Evolutionary conservation across 2,888 invertebrate species (phyloP), one percentile per base, ranked within the genome.

Genomic region (Meganola albula): DNA sequence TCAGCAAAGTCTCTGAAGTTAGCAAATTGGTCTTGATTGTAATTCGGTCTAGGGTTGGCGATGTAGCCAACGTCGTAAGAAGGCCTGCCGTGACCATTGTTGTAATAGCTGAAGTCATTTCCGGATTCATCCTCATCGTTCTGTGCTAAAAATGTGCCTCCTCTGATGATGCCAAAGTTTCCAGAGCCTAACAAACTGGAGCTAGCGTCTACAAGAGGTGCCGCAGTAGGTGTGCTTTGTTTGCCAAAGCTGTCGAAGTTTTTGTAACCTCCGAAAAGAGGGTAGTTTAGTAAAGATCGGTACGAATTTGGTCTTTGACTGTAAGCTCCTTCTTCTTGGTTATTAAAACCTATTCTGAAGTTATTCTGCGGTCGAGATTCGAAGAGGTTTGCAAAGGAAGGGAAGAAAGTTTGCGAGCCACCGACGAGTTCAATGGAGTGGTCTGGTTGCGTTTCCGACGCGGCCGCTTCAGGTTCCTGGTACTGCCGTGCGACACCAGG

Each of bases 1-100:
- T 96, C 96, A 1, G 96, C 95, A 60, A 96, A 96, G 66, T 96
- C 96, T 56, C 94, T 89, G 79, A 96, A 96, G 64, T 95, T 94
- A 3, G 94, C 94, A 61, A 96, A 95, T 61, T 95, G 95, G 58
- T 95, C 94, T 36, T 92, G 90, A 12, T 92, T 90, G 49, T 92
- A 91, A 29, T 92, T 92, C 3, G 91, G 91, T 58, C 91, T 89
- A 0, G 93, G 92, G 58, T 94, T 93, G 1, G 89, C 88, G 18
- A 89, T 87, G 47, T 89, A 88, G 12, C 85, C 82, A 13, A 87
- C 80, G 44, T 89, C 89, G 30, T 75, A 79, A 0, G 90, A 89
- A 0, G 93, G 91, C 26, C 93, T 88, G 9, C 92, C 92, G 33
- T 94, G 92, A 0, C 92, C 91, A 56, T 91, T 92, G 38, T 90